Base-by-base conservation (phyloP, 2,113 vertebrate species). In the Callipepla californica region DNA sequence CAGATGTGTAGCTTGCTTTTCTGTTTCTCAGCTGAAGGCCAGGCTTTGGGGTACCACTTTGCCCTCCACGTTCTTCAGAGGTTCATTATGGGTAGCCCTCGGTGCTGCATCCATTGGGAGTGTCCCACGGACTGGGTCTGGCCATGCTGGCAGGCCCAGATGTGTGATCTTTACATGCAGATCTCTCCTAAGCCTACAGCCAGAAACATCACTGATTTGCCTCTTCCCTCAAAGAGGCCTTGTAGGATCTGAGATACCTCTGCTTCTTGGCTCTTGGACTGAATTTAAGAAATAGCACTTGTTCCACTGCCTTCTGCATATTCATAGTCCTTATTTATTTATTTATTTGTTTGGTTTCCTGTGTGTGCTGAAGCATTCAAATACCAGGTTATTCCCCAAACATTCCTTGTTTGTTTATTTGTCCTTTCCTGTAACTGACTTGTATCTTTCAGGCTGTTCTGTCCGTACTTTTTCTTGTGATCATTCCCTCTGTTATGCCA, bases 361-460 rank as follows among this genome's bases (percentile, higher is more conserved):
- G 48, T 44, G 13, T 88, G 30, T 70, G 69, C 26, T 82, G 66
- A 76, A 87, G 78, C 68, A 86, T 83, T 82, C 44, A 73, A 72
- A 94, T 79, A 47, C 62, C 58, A 86, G 50, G 85, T 72, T 74
- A 94, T 87, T 82, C 63, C 76, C 68, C 61, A 53, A 47, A 65
- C 30, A 69, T 76, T 87, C 59, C 68, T 90, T 32, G 19, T 76
- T 61, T 82, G 44, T 91, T 92, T 94, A 66, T 75, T 59, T 87
- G 70, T 80, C 74, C 25, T 17, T 81, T 94, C 67, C 76, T 50
- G 7, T 51, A 30, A 53, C 36, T 66, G 80, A 67, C 79, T 89
- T 86, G 68, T 7, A 1, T 82, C 85, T 95, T 91, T 91, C 75
- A 84, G 80, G 11, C 62, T 80, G 20, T 74, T 94, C 82, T 72